phyloP scores from a whole-genome alignment of 2,113 vertebrate species.

The Neopipo cinnamomea region DNA sequence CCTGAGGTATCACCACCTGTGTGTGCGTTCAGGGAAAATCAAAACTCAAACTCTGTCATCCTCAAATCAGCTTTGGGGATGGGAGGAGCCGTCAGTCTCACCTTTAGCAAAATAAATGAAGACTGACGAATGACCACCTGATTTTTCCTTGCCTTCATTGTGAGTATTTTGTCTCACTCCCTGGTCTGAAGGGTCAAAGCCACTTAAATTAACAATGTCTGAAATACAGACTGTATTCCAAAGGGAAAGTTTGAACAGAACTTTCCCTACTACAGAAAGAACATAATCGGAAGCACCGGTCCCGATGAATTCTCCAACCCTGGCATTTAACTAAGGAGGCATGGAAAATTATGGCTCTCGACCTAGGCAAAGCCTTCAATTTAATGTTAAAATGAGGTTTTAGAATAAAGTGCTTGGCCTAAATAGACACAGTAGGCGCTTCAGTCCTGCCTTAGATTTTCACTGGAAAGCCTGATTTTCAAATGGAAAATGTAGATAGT shows the following conservation, averaged over 20 bases:
- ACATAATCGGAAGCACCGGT: background rate
- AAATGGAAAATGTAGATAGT: background rate
- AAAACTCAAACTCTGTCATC: slow-evolving; percentile 69
- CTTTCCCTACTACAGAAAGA: background rate
- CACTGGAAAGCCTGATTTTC: background rate
- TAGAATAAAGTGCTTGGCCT: background rate
- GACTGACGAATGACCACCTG: background rate
- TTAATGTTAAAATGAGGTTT: background rate
- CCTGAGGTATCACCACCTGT: background rate
- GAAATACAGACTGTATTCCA: background rate
- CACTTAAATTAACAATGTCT: background rate
- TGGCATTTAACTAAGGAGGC: slow-evolving; percentile 9
- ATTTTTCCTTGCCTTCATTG: slow-evolving; percentile 61
- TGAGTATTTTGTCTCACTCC: background rate
- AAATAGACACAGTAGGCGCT: background rate
- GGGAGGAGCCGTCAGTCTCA: background rate
- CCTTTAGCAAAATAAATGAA: background rate
- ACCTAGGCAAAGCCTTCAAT: background rate
- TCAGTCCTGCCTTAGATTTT: background rate
- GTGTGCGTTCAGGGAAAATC: slow-evolving; percentile 51
- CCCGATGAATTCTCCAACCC: background rate
- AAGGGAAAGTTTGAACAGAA: background rate
- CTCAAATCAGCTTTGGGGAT: slow-evolving; percentile 14
- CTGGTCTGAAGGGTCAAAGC: background rate
- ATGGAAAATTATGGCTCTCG: slow-evolving; percentile 31